Base-by-base conservation (phyloP, 1,140 invertebrate genomes). In the Geopemphigus sp. region DNA sequence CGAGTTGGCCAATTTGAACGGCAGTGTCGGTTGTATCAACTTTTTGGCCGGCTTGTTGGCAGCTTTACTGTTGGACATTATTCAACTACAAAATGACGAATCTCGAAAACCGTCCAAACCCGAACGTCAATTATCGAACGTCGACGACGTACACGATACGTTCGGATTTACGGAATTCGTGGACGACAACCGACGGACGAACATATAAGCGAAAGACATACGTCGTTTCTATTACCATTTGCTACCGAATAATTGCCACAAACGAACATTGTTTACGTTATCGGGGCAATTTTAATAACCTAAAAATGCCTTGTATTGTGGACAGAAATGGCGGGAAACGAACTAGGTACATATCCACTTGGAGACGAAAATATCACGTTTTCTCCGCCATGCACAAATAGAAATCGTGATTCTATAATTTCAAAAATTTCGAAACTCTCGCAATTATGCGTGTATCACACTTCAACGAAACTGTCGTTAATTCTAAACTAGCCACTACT, bases 1-100 rank as follows among this genome's bases (percentile, higher is more conserved):
- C 10, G 74, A 63, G 47, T 78, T 78, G 24, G 29, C 57, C 22
- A 47, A n/a, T 32, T 78, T 78, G 39, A 78, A 78, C 10, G 74
- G 74, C 19, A 78, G 6, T 26, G 57, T 63, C 14, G 45, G 39
- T 11, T 78, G 74, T n/a, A 63, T 61, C 57, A 78, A 14, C 17
- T 78, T 78, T 15, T 78, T 78, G n/a, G 56, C 10, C 19, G 74
- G 26, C 32, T 26, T 63, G 8, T 78, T 22, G 39, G 19, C n/a
- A 2, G 39, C 6, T n/a, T 19, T 47, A 24, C 5, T 47, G 14
- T 32, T 29, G 22, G 74, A 78, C 74, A 78, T 76, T 12, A 6
- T 12, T n/a, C 32, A 39, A 39, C 32, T 78, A 56, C 32, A 8
- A 39, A 1, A 22, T n/a, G 19, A 39, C 4, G 12, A 0, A 56